A percentile compares a stretch with the other conserved stretches of the same genome.
These are phyloP conservation scores for Hybognathus amarus DNA, from an alignment of 2,797 vertebrate genomes.

Conservation along the genomic window DNA sequence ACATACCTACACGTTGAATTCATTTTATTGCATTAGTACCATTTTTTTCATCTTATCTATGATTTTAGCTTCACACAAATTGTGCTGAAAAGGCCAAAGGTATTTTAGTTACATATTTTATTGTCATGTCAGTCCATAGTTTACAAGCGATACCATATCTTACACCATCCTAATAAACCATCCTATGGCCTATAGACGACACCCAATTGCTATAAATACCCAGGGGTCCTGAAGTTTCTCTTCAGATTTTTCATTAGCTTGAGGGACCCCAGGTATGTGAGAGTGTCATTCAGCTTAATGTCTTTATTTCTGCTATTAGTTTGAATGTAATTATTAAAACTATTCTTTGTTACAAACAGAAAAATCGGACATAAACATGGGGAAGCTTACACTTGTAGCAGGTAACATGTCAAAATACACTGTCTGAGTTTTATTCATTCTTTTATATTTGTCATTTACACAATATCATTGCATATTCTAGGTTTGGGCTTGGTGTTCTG, in stretches of 20 bases:
- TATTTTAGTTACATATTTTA: conserved; percentile 28
- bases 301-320: not conserved
- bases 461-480: conserved; percentile 41
- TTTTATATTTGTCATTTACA: not conserved
- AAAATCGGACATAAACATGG: conserved; percentile 58
- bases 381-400: conserved; percentile 67
- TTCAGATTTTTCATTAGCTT: not conserved
- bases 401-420: conserved; percentile 55
- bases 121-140: conserved; percentile 43
- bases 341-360: conserved; percentile 20
- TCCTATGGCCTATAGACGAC: conserved; percentile 23
- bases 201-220: conserved; percentile 43
- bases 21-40: conserved; percentile 3
- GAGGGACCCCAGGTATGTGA: conserved; percentile 56
- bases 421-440: not conserved
- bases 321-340: not conserved
- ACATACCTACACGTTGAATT: not conserved
- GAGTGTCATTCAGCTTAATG: not conserved
- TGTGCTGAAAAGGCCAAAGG: conserved; percentile 44
- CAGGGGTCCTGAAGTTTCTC: not conserved
- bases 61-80: not conserved
- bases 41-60: conserved; percentile 38
- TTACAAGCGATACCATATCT: conserved; percentile 63
- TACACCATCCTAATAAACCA: conserved; percentile 39
- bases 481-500: conserved; percentile 70